phyloP scores from a whole-genome alignment of 2,113 vertebrate genomes.

The Australoheros scitulus region DNA sequence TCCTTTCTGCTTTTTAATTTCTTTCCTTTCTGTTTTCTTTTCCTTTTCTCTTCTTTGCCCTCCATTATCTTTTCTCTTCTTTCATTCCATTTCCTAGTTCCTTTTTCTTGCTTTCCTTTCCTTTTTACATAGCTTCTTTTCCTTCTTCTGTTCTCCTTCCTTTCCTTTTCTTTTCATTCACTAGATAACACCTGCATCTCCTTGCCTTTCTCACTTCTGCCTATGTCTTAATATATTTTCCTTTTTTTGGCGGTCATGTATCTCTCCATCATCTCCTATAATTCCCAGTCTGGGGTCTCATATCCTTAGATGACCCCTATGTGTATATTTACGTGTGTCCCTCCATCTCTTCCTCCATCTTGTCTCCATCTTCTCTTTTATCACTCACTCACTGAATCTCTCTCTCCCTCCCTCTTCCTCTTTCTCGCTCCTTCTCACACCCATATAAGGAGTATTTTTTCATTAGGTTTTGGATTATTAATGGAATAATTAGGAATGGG shows the following conservation, averaged over 20 bases:
- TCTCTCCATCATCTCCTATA: neutral
- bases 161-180: neutral
- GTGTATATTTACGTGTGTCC: neutral
- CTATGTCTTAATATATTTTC: neutral
- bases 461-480: slow-evolving; percentile 71
- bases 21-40: neutral
- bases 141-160: neutral
- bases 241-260: slow-evolving; percentile 4
- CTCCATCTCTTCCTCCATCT: neutral
- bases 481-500: slow-evolving; percentile 78
- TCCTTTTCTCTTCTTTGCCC: no score
- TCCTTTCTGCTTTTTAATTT: neutral
- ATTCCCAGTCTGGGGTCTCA: neutral
- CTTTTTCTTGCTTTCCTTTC: neutral
- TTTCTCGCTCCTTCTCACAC: neutral
- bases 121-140: neutral
- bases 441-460: slow-evolving; percentile 29
- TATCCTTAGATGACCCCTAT: neutral
- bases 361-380: slow-evolving; percentile 26
- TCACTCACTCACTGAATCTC: slow-evolving; percentile 26
- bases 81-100: neutral
- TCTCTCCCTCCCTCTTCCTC: neutral
- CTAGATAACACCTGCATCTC: neutral
- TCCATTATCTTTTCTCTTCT: neutral
- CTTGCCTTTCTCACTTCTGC: neutral